Percentiles rank a stretch among this genome's conserved stretches.
Evolutionary conservation across 64 coral and sea anemone genomes (phyloP).

Genomic region (Montipora foliosa): DNA sequence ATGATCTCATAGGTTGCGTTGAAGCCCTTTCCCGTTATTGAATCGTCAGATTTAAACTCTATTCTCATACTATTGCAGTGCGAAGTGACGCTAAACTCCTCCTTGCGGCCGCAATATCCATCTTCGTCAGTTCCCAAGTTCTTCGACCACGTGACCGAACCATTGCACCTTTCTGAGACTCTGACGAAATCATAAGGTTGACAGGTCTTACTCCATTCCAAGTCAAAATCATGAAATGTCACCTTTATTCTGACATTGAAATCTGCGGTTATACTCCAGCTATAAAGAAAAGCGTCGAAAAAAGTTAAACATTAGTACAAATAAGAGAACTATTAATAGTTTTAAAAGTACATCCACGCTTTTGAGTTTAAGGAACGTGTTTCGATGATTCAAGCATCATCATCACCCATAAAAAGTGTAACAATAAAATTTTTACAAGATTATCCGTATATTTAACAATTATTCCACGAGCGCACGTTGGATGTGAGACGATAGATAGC

Average conservation of each 20-base stretch:
- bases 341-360: too few relatives aligned
- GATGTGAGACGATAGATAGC: too few relatives aligned
- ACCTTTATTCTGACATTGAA: slow-evolving; percentile 39
- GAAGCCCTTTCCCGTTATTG: slow-evolving; percentile 66
- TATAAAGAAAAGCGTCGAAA: neutral
- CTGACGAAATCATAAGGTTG: slow-evolving; percentile 71
- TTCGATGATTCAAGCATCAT: too few relatives aligned
- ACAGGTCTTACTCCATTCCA: slow-evolving; percentile 86
- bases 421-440: too few relatives aligned
- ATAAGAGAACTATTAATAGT: too few relatives aligned
- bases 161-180: slow-evolving; percentile 60
- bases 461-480: too few relatives aligned
- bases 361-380: too few relatives aligned
- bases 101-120: slow-evolving; percentile 65
- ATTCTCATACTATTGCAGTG: slow-evolving; percentile 60
- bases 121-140: neutral
- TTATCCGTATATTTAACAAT: too few relatives aligned
- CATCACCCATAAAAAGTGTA: too few relatives aligned
- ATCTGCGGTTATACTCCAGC: slow-evolving; percentile 23
- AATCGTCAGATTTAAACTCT: slow-evolving; percentile 75
- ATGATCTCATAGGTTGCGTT: slow-evolving; percentile 75
- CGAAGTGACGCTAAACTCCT: slow-evolving; percentile 71
- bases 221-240: slow-evolving; percentile 84
- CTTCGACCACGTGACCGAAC: slow-evolving; percentile 11
- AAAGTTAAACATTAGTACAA: neutral